Conservation (phyloP, 2,888 invertebrate species). For the Pycnomerus fuliginosus region DNA sequence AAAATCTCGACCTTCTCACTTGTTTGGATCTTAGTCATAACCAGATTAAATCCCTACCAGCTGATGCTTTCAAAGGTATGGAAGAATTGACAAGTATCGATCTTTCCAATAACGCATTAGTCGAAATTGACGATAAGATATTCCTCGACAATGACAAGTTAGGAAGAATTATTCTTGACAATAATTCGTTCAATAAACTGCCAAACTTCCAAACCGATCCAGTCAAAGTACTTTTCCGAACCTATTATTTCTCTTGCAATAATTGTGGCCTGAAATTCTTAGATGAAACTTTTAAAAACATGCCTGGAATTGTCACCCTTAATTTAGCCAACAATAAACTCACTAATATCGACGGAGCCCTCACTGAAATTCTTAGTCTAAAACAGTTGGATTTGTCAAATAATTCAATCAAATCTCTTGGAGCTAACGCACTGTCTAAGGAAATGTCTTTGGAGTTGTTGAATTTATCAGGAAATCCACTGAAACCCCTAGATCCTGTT, state of each 20-base stretch:
- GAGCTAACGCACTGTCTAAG: constrained; percentile 64
- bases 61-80: constrained; percentile 67
- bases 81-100: constrained; percentile 69
- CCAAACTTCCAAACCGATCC: constrained; percentile 66
- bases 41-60: constrained; percentile 66
- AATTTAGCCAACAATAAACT: constrained; percentile 52
- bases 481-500: constrained; percentile 63
- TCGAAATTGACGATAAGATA: constrained; percentile 65
- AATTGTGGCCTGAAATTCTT: constrained; percentile 69
- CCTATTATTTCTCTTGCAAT: constrained; percentile 71
- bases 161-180: constrained; percentile 68
- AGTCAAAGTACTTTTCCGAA: constrained; percentile 62
- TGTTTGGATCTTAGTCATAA: constrained; percentile 71
- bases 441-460: constrained; percentile 66
- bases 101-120: constrained; percentile 70
- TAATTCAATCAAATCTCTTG: constrained; percentile 65
- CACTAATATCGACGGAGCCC: constrained; percentile 60
- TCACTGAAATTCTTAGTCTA: constrained; percentile 60
- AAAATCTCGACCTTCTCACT: constrained; percentile 63
- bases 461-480: constrained; percentile 71
- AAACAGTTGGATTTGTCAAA: constrained; percentile 71
- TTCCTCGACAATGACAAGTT: constrained; percentile 70
- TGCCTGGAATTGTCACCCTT: constrained; percentile 65
- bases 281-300: constrained; percentile 67
- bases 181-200: constrained; percentile 67